These are phyloP conservation scores for Minunthozetes semirufus DNA, from an alignment of 2,888 invertebrate species.

Conservation along the genomic window DNA sequence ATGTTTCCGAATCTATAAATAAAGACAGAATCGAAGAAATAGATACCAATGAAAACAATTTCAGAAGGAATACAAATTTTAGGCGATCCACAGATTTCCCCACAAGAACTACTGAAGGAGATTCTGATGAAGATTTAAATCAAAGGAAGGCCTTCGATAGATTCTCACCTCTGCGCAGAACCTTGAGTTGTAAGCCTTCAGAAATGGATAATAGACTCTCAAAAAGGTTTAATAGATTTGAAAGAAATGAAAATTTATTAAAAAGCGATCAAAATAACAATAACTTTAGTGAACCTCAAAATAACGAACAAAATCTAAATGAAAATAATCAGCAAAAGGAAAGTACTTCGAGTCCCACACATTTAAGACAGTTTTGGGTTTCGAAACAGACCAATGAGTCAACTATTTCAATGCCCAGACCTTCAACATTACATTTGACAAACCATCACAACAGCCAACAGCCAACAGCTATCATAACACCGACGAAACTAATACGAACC, in stretches of 20 bases:
- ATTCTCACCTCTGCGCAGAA: conserved; percentile 32
- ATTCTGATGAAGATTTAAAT: conserved; percentile 11
- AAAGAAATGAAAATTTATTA: neutral
- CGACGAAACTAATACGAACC: conserved; percentile 26
- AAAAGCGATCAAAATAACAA: neutral
- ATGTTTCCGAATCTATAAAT: neutral
- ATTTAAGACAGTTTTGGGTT: neutral
- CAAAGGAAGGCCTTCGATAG: conserved; percentile 19
- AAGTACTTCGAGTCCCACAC: neutral
- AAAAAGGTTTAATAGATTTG: neutral
- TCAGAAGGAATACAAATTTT: too few relatives aligned
- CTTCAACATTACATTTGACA: neutral
- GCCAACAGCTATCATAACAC: conserved; percentile 34
- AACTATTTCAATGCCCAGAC: neutral
- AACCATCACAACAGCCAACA: conserved; percentile 25
- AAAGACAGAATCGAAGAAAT: conserved; percentile 1
- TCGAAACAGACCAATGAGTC: conserved; percentile 1
- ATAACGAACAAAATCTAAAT: neutral
- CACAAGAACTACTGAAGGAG: neutral
- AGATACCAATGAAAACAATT: neutral
- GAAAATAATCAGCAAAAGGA: neutral
- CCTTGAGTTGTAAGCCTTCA: conserved; percentile 10
- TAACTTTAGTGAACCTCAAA: neutral
- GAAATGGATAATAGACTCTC: neutral
- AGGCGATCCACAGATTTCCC: too few relatives aligned